Base-by-base conservation (phyloP, 1,140 invertebrate genomes). In the Drosophila sp. region DNA sequence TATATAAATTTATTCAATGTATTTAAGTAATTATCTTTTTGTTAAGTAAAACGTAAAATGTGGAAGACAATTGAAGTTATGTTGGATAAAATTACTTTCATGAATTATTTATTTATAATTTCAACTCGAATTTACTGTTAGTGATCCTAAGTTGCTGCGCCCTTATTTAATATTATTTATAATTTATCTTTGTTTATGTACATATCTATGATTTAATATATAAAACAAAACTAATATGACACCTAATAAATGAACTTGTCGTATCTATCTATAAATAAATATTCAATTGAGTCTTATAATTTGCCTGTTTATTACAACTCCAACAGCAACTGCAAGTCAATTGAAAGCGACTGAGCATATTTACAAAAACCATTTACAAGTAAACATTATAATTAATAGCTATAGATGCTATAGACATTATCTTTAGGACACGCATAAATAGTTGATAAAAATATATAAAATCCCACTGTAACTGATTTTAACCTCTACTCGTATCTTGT, bases 101-200 rank as follows among this genome's bases (percentile, higher is more conserved):
- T 73, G 48, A 13, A 69, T 73, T 73, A 76, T 83, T 80, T 69
- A 58, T 66, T 80, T 69, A 58, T 66, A 71, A 53, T 69, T 65
- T 59, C 51, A 83, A 74, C 79, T 87, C 83, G 83, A 87, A 87
- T 87, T 87, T 87, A 87, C 56, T 67, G 65, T 78, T 84, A 86
- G 80, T 79, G 43, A 62, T 75, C 53, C 48, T 65, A 59, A 48
- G 40, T 63, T 70, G 36, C 54, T 70, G 61, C 75, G 25, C 58
- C 56, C 59, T 40, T 57, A 73, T 69, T 72, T 70, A 65, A 59
- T 46, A 61, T 71, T 76, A 86, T 86, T 84, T 86, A 86, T 86
- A 87, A 72, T 76, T 82, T 87, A 32, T 61, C 25, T 25, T 74
- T 80, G 69, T 83, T 87, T 89, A 72, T 82, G 82, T 87, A 86